Conservation (phyloP, 1,140 invertebrate genomes). For the Rhizoglyphus robini region DNA sequence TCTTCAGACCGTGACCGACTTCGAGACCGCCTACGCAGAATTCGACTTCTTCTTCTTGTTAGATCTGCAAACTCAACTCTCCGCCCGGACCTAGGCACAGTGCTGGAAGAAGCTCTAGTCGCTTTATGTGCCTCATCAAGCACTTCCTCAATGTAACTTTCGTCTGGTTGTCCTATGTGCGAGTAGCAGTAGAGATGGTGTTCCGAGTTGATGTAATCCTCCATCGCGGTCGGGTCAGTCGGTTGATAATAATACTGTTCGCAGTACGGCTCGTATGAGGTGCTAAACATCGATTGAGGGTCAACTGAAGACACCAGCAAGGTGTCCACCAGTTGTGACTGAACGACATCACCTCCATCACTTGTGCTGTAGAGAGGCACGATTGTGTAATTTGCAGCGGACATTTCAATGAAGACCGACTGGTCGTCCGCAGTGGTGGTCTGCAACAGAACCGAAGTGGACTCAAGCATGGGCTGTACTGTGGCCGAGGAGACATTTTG, state of each 20-base stretch:
- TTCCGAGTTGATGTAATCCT: not conserved
- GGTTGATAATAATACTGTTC: not conserved
- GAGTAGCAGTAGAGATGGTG: slow-evolving; percentile 3
- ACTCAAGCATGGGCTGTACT: not conserved
- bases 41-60: not conserved
- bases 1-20: slow-evolving; percentile 1
- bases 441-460: not conserved
- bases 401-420: not conserved
- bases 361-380: not conserved
- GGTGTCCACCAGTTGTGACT: not conserved
- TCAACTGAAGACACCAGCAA: not conserved
- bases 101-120: too few relatives aligned
- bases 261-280: not conserved
- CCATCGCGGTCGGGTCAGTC: not conserved
- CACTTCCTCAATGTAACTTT: not conserved
- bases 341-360: not conserved
- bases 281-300: not conserved
- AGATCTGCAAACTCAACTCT: not conserved
- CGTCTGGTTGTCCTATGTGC: not conserved
- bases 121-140: too few relatives aligned
- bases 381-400: not conserved
- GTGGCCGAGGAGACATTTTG: not conserved
- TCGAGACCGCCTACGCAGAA: not conserved
- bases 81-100: not conserved
- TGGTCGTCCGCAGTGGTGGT: not conserved